Evolutionary conservation across 2,888 invertebrate genomes (phyloP).

Genomic region (Selenia dentaria): DNA sequence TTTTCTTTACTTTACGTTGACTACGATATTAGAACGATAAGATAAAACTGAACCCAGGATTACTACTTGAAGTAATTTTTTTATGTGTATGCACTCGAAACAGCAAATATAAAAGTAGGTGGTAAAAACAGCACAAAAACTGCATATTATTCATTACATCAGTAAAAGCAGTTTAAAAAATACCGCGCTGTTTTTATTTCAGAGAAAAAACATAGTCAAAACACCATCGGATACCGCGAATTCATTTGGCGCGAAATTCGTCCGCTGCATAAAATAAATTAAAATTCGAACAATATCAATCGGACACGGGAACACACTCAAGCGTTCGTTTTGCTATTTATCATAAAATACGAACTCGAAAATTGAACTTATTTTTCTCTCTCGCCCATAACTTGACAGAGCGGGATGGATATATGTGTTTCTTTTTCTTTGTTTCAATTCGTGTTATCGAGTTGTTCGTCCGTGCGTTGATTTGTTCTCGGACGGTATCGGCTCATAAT

Average conservation of each 20-base stretch:
- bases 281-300: constrained; percentile 75
- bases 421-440: constrained; percentile 61
- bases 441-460: constrained; percentile 65
- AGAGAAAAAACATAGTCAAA: constrained; percentile 11
- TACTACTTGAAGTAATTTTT: too few species aligned
- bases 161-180: too few species aligned
- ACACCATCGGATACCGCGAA: constrained; percentile 34
- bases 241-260: constrained; percentile 63
- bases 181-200: constrained; percentile 27
- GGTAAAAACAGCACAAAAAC: too few species aligned
- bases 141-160: too few species aligned
- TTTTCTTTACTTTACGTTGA: too few species aligned
- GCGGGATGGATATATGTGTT: constrained; percentile 39
- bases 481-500: constrained; percentile 66
- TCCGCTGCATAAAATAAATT: constrained; percentile 70
- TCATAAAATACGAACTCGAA: constrained; percentile 72
- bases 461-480: constrained; percentile 70
- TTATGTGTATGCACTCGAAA: too few species aligned
- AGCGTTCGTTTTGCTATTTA: constrained; percentile 69
- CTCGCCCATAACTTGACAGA: constrained; percentile 38
- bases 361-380: constrained; percentile 57
- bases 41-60: too few species aligned
- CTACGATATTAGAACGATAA: too few species aligned
- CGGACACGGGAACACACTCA: constrained; percentile 75
- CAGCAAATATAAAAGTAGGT: too few species aligned